Percentiles rank a stretch among this genome's conserved stretches.
Conservation (phyloP, 2,797 vertebrate species). For the Odontamblyopus rebecca region DNA sequence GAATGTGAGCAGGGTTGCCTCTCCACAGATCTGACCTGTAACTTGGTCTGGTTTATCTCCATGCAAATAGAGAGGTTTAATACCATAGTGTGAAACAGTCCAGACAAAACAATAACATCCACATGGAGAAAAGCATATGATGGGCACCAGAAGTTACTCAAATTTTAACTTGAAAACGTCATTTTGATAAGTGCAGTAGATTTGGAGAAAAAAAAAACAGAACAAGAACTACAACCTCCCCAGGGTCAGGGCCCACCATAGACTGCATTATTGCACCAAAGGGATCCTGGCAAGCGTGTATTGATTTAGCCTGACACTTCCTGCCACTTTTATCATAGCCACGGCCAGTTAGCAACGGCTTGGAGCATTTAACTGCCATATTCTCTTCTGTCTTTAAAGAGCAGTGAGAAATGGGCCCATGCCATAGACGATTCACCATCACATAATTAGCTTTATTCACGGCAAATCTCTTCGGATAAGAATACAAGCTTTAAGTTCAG, state of each 20-base stretch:
- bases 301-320: constrained; percentile 91
- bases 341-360: constrained; percentile 85
- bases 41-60: too few relatives aligned
- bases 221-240: constrained; percentile 79
- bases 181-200: constrained; percentile 79
- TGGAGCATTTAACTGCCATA: constrained; percentile 87
- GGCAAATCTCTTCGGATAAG: constrained; percentile 82
- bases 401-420: constrained; percentile 83
- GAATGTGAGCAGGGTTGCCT: too few relatives aligned
- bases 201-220: constrained; percentile 65
- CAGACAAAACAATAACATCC: too few relatives aligned
- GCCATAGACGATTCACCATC: constrained; percentile 84
- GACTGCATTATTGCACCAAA: constrained; percentile 87
- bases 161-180: constrained; percentile 40
- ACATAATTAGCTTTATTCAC: constrained; percentile 82
- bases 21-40: too few relatives aligned
- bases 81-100: too few relatives aligned
- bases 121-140: too few relatives aligned
- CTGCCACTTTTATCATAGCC: constrained; percentile 88
- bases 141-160: too few relatives aligned
- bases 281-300: constrained; percentile 87
- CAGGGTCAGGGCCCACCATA: constrained; percentile 83
- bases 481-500: constrained; percentile 88
- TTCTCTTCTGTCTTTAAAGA: constrained; percentile 88
- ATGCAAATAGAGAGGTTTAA: too few relatives aligned